A percentile compares a stretch with the other conserved stretches of the same genome.
Conservation (phyloP, 2,797 vertebrate genomes). For the Anabas testudineus region DNA sequence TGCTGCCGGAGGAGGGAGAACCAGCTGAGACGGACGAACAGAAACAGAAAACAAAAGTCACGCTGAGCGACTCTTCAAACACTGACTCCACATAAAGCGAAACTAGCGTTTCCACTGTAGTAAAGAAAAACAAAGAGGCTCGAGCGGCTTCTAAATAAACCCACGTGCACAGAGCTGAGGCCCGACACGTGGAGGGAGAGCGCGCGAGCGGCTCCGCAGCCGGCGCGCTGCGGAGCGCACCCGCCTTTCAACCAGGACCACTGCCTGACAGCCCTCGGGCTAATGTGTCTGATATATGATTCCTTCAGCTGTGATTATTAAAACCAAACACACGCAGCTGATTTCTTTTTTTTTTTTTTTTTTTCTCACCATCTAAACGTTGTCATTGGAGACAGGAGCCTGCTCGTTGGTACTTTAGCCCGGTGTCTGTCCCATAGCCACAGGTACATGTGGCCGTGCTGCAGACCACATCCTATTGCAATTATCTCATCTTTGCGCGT, state of each 20-base stretch:
- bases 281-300: conserved; percentile 80
- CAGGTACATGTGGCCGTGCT: too few species aligned
- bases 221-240: too few species aligned
- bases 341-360: conserved; percentile 8
- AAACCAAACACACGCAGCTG: conserved; percentile 69
- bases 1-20: background rate
- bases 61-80: background rate
- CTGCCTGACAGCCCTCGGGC: conserved; percentile 80
- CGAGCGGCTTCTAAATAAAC: background rate
- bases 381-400: background rate
- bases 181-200: too few species aligned
- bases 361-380: conserved; percentile 22
- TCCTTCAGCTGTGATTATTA: conserved; percentile 84
- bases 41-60: background rate
- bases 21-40: background rate
- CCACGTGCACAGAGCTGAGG: background rate
- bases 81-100: too few species aligned
- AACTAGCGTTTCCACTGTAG: background rate
- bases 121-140: background rate
- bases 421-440: too few species aligned
- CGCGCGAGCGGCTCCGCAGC: too few species aligned
- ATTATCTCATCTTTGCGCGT: conserved; percentile 16
- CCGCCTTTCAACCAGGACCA: conserved; percentile 76
- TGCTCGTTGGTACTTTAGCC: conserved; percentile 27
- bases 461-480: conserved; percentile 34